These are phyloP conservation scores for Todiramphus saurophagus DNA, from an alignment of 2,113 vertebrate species.

Conservation along the genomic window DNA sequence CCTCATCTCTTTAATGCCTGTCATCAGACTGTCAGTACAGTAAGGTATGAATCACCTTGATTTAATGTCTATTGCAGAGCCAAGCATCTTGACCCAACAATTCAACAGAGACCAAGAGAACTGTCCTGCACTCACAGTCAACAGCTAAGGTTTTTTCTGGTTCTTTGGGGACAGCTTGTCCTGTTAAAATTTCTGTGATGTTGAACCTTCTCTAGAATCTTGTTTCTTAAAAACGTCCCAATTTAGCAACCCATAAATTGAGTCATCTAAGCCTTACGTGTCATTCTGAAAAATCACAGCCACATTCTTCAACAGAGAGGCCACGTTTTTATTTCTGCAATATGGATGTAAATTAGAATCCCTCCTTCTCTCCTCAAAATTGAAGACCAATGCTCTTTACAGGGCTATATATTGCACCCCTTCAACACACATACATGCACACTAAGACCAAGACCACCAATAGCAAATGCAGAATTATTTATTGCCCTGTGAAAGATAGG, in stretches of 20 bases:
- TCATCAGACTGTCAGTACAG: not conserved
- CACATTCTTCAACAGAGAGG: not conserved
- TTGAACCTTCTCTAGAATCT: not conserved
- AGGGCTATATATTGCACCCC: not conserved
- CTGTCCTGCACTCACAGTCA: not conserved
- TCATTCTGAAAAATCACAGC: not conserved
- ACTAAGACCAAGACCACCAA: not conserved
- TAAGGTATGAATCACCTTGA: not conserved
- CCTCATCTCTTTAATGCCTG: not conserved
- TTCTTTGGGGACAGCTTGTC: not conserved
- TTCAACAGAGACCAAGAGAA: not conserved
- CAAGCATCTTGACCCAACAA: not conserved
- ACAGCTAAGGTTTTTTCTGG: not conserved
- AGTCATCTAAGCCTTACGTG: not conserved
- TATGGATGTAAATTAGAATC: not conserved
- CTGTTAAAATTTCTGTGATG: not conserved
- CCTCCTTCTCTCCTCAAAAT: not conserved
- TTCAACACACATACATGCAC: not conserved
- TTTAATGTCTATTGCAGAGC: not conserved
- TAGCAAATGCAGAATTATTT: constrained; percentile 2
- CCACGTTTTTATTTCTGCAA: not conserved
- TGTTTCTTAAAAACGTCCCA: not conserved
- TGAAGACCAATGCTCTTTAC: not conserved
- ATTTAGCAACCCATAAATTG: not conserved
- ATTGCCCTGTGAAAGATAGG: not conserved